phyloP scores from a whole-genome alignment of 2,888 invertebrate genomes.

The Parthenolecanium corni region DNA sequence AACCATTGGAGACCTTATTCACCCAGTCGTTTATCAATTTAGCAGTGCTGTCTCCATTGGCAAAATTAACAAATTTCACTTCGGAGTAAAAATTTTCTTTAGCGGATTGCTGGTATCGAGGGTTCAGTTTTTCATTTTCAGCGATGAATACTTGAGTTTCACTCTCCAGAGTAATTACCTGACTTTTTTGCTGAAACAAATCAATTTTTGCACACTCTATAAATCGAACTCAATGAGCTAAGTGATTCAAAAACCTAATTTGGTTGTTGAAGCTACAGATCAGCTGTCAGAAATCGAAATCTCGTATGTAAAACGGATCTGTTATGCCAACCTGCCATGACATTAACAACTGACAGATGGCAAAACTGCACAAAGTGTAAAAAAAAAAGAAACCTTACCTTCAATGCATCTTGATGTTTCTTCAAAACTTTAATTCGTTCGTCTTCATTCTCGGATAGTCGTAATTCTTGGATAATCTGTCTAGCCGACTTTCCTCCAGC shows the following conservation, averaged over 20 bases:
- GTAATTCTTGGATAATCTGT: constrained; percentile 47
- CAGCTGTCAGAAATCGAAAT: too few species aligned
- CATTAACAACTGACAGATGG: too few species aligned
- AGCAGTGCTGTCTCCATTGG: constrained; percentile 40
- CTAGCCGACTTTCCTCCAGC: constrained; percentile 46
- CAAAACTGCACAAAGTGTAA: not conserved
- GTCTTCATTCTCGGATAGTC: constrained; percentile 39
- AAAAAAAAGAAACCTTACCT: constrained; percentile 12
- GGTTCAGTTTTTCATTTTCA: constrained; percentile 34
- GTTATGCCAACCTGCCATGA: too few species aligned
- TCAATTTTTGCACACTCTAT: not conserved
- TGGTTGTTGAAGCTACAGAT: too few species aligned
- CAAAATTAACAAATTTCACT: constrained; percentile 44
- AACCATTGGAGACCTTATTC: constrained; percentile 44
- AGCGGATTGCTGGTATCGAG: constrained; percentile 42
- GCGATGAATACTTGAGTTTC: constrained; percentile 33
- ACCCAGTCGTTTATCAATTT: constrained; percentile 51
- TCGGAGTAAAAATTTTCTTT: constrained; percentile 44
- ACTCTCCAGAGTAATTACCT: constrained; percentile 29
- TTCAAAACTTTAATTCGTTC: constrained; percentile 12
- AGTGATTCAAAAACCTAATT: too few species aligned
- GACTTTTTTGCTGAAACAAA: constrained; percentile 19
- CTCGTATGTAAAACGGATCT: too few species aligned
- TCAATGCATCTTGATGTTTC: constrained; percentile 26
- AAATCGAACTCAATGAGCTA: too few species aligned